These are phyloP conservation scores for Xyrichtys novacula DNA, from an alignment of 2,797 vertebrate genomes.

Conservation along the genomic window DNA sequence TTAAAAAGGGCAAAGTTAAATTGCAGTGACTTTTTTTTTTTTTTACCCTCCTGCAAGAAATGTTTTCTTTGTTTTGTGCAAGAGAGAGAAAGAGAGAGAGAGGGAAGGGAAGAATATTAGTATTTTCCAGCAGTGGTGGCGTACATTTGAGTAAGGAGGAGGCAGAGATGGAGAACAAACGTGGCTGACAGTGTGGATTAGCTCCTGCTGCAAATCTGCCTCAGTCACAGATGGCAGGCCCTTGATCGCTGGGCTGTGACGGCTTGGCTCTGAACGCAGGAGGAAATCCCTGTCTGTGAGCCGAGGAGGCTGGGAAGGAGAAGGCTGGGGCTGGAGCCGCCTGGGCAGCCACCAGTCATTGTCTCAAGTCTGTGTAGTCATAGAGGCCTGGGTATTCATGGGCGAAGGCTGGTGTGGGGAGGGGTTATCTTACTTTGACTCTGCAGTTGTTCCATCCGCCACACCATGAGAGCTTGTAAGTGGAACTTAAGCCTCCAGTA, in stretches of 20 bases:
- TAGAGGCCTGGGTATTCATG: constrained; percentile 57
- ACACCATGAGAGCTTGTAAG: constrained; percentile 51
- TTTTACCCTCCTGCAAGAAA: constrained; percentile 37
- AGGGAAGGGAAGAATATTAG: constrained; percentile 43
- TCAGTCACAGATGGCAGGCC: constrained; percentile 85
- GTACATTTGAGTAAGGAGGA: constrained; percentile 61
- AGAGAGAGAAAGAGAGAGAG: constrained; percentile 1
- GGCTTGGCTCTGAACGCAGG: constrained; percentile 82
- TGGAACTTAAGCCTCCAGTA: constrained; percentile 65
- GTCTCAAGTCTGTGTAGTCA: constrained; percentile 67
- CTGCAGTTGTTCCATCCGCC: constrained; percentile 60
- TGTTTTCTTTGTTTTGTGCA: constrained; percentile 42
- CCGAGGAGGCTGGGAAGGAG: constrained; percentile 70
- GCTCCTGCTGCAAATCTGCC: constrained; percentile 84
- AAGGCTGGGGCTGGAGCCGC: constrained; percentile 64
- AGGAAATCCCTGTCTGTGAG: constrained; percentile 86
- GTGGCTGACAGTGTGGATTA: constrained; percentile 84
- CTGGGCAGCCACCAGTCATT: constrained; percentile 72
- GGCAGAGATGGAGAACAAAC: constrained; percentile 75
- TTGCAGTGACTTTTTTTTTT: constrained; percentile 48
- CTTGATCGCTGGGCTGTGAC: constrained; percentile 85
- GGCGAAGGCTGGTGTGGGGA: constrained; percentile 46
- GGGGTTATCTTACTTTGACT: constrained; percentile 55
- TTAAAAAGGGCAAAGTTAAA: constrained; percentile 73
- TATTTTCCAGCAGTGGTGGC: constrained; percentile 49